Conservation (phyloP, 37 sponge, comb jelly and placozoan species). For the Diacarnus erythraeanus region DNA sequence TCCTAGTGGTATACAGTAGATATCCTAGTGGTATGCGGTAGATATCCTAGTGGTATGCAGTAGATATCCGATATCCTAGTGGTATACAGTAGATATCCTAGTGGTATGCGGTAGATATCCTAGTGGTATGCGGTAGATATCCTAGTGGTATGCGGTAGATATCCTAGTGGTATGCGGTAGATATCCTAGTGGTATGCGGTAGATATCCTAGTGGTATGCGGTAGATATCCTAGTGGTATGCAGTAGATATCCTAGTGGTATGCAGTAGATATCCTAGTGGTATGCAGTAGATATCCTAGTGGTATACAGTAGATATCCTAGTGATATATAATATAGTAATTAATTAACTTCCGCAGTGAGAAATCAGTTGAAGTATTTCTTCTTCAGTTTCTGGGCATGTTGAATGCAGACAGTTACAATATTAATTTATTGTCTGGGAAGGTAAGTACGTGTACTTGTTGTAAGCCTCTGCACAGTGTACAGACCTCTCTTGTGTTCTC, state of each 20-base stretch:
- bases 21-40: neutral
- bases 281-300: no score
- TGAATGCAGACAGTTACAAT: slow-evolving; percentile 52
- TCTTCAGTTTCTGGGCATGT: slow-evolving; percentile 38
- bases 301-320: neutral
- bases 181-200: neutral
- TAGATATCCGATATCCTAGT: no score
- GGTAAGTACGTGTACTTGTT: slow-evolving; percentile 8
- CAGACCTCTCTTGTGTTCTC: neutral
- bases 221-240: no score
- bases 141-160: neutral
- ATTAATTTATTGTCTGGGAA: slow-evolving; percentile 44
- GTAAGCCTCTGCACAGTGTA: neutral
- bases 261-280: neutral
- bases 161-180: no score
- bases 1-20: neutral
- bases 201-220: neutral
- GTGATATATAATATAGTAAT: no score
- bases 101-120: neutral
- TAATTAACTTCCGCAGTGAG: slow-evolving; percentile 59
- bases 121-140: no score
- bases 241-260: neutral
- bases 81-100: neutral
- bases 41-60: neutral
- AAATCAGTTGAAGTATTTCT: slow-evolving; percentile 61